Base-by-base conservation (phyloP, 2,888 invertebrate genomes). In the Cosmopolites sordidus region DNA sequence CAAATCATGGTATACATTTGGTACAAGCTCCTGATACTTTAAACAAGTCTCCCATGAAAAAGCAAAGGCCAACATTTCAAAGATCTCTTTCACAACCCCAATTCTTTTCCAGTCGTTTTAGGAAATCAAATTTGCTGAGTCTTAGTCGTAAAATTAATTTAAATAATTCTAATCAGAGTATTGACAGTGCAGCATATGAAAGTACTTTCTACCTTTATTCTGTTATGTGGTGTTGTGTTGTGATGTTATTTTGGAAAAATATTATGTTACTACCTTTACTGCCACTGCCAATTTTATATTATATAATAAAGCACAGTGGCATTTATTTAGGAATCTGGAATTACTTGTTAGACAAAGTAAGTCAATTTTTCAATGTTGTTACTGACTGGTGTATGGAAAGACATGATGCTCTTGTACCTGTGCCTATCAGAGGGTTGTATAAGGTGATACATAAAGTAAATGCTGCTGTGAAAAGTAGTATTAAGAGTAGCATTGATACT, bases 211-310 rank as follows among this genome's bases (percentile, higher is more conserved):
- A 88, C 66, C 83, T 91, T 65, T 89, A 87, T 65, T 79, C 84
- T 2, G 74, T 93, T 9, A 78, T 92, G 61, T 92, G 91, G 78
- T 87, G 87, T 1, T 92, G 93, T 64, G 75, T 86, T 5, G 81
- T 87, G 47, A 91, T 93, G 76, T 78, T 92, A 22, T 78, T 94
- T 12, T 94, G 92, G 86, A 88, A 89, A 64, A 86, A 93, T 66
- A 81, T 88, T 46, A 91, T 92, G 88, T 73, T 91, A 56, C 74
- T 91, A 59, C 83, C 87, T 5, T 79, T 93, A 16, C 77, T 91
- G 46, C 79, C 88, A 1, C 78, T 94, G 61, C 92, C 92, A 5
- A 76, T 92, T 49, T 77, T 82, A 1, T 84, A 89, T 61, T 87
- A 88, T 70, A 73, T 81, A 8, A 65, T 88, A 73, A 82, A 72